Evolutionary conservation across 2,888 invertebrate species (phyloP).

Genomic region (Galerucella calmariensis): DNA sequence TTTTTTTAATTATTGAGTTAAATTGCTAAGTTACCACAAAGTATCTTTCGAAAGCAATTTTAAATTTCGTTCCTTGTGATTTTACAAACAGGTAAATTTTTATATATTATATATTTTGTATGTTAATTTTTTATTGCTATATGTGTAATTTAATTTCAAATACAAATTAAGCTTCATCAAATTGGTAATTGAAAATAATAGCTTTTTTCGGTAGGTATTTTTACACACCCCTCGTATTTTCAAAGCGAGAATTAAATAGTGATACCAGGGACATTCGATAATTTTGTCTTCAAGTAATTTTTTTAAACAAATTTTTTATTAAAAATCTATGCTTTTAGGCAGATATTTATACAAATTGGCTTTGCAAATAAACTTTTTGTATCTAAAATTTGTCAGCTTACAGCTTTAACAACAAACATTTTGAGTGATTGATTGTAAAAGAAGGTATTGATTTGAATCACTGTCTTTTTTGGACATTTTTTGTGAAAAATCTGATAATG

Average conservation of each 20-base stretch:
- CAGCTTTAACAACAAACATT: background rate
- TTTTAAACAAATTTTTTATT: too few species aligned
- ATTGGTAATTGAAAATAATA: too few species aligned
- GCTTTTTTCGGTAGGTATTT: too few species aligned
- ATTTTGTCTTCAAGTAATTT: too few species aligned
- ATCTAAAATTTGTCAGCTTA: slow-evolving; percentile 1
- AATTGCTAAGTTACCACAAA: slow-evolving; percentile 27
- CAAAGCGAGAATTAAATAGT: too few species aligned
- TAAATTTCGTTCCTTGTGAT: slow-evolving; percentile 15
- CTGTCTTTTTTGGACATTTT: background rate
- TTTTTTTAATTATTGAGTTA: slow-evolving; percentile 18
- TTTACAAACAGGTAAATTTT: slow-evolving; percentile 9
- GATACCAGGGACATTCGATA: too few species aligned
- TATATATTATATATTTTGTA: background rate
- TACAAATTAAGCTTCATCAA: slow-evolving; percentile 1
- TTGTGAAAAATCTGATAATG: background rate
- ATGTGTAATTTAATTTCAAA: background rate
- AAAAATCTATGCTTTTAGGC: too few species aligned
- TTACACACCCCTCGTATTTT: too few species aligned
- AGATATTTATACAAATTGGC: too few species aligned
- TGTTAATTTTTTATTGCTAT: background rate
- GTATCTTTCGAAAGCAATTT: slow-evolving; percentile 23
- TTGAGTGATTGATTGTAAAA: background rate
- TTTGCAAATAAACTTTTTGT: background rate
- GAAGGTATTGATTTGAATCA: background rate